A percentile compares a stretch with the other conserved stretches of the same genome.
phyloP scores from a whole-genome alignment of 1,140 invertebrate genomes.

The Drosophila micromelanica region DNA sequence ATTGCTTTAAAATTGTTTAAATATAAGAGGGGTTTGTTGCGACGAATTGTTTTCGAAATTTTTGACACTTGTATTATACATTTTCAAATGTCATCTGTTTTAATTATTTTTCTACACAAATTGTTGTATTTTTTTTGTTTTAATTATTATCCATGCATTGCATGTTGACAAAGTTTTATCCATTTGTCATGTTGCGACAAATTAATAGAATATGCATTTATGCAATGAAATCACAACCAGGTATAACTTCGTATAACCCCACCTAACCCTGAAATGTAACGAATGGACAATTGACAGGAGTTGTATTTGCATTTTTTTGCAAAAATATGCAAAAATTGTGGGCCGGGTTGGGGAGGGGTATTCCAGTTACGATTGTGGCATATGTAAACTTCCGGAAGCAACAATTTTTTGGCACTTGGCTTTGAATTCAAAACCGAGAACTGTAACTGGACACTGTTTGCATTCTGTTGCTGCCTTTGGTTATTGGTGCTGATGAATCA shows the following conservation, averaged over 20 bases:
- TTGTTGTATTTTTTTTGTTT: neutral
- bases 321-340: slow-evolving; percentile 32
- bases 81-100: neutral
- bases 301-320: slow-evolving; percentile 4
- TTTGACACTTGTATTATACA: too few species aligned
- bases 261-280: neutral
- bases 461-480: neutral
- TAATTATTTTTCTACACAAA: neutral
- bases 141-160: neutral
- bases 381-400: slow-evolving; percentile 43
- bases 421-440: neutral
- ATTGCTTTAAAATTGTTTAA: too few species aligned
- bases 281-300: neutral
- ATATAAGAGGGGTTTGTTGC: too few species aligned
- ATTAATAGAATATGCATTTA: slow-evolving; percentile 35
- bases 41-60: too few species aligned
- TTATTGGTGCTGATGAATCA: slow-evolving; percentile 14
- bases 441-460: neutral
- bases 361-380: slow-evolving; percentile 20
- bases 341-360: neutral
- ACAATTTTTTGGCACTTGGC: slow-evolving; percentile 40
- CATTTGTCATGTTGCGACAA: slow-evolving; percentile 24
- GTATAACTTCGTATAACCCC: neutral
- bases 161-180: neutral
- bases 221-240: slow-evolving; percentile 15